A percentile compares a stretch with the other conserved stretches of the same genome.
Conservation (phyloP, 2,113 vertebrate genomes). For the Sula dactylatra region DNA sequence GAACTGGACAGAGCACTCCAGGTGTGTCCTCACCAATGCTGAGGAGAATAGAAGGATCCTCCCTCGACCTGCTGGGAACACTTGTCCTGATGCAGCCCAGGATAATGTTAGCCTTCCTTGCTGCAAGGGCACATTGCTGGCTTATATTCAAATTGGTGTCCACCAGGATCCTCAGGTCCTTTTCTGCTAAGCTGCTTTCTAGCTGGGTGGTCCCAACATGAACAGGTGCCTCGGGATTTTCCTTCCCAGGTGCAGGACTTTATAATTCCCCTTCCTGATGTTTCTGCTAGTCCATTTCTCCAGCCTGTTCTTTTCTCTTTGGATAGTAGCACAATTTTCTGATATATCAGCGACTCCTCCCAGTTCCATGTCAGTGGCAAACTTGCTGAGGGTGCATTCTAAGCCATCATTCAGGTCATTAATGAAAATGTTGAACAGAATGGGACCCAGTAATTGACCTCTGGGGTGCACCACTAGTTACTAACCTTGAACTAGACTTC, state of each 20-base stretch:
- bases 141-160: not conserved
- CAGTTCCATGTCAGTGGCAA: not conserved
- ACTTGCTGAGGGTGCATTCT: not conserved
- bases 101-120: too few species aligned
- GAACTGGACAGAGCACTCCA: not conserved
- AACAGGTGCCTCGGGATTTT: not conserved
- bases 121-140: not conserved
- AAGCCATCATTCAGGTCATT: not conserved
- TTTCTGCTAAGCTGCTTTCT: not conserved
- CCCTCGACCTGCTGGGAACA: too few species aligned
- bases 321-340: not conserved
- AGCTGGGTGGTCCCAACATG: not conserved
- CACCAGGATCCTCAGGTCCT: too few species aligned
- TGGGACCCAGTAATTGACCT: not conserved
- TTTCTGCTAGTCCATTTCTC: not conserved
- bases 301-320: not conserved
- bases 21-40: not conserved
- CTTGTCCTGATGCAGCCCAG: not conserved
- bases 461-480: too few species aligned
- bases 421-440: not conserved
- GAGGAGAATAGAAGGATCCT: too few species aligned
- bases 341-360: too few species aligned
- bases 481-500: not conserved
- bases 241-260: too few species aligned
- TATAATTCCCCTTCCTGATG: not conserved